Evolutionary conservation across 2,888 invertebrate genomes (phyloP).

Genomic region (Hyles lineata): DNA sequence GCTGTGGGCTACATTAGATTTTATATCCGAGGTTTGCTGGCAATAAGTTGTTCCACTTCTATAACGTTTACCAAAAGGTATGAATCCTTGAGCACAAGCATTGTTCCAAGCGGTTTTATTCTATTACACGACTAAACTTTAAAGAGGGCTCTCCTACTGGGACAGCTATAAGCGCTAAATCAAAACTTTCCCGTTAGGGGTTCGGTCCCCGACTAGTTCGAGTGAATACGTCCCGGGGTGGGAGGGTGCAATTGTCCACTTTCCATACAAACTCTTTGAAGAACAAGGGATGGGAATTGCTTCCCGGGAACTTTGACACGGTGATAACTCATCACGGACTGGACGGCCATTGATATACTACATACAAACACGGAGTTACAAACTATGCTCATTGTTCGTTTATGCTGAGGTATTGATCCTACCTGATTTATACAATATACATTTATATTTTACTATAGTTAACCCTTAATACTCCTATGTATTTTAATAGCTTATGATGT

Average conservation of each 20-base stretch:
- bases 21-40: conserved; percentile 61
- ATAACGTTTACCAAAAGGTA: conserved; percentile 44
- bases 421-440: no score
- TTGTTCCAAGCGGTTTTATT: conserved; percentile 81
- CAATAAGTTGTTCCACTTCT: conserved; percentile 69
- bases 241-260: conserved; percentile 64
- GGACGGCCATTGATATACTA: conserved; percentile 17
- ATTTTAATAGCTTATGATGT: no score
- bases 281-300: conserved; percentile 58
- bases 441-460: no score
- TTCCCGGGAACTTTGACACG: conserved; percentile 50
- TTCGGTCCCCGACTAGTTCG: conserved; percentile 66
- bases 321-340: conserved; percentile 53
- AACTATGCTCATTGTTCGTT: neutral
- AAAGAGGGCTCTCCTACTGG: conserved; percentile 75
- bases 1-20: conserved; percentile 68
- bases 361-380: neutral
- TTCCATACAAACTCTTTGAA: conserved; percentile 63
- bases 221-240: conserved; percentile 70
- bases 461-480: no score
- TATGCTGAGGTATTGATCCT: neutral
- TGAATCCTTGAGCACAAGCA: conserved; percentile 52
- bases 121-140: conserved; percentile 81
- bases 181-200: conserved; percentile 79
- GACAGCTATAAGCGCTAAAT: conserved; percentile 83